Conservation (phyloP, 2,888 invertebrate species). For the Seladonia tumulorum region DNA sequence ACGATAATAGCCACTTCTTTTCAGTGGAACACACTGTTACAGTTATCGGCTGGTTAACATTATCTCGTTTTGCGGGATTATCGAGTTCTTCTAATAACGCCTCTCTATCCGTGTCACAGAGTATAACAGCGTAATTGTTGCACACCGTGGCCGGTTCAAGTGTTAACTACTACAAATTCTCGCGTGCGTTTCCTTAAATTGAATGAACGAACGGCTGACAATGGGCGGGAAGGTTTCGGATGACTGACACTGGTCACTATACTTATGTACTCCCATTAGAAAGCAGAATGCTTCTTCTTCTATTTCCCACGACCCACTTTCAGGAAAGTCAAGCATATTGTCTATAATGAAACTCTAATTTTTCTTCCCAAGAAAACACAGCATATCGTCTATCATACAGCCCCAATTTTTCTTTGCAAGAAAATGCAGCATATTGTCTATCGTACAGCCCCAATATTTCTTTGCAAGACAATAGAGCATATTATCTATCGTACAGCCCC, state of each 20-base stretch:
- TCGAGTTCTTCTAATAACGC: background rate
- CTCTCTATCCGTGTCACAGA: background rate
- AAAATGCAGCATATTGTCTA: background rate
- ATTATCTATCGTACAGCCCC: too few relatives aligned
- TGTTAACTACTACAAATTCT: conserved; percentile 32
- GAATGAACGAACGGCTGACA: conserved; percentile 5
- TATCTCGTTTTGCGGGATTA: background rate
- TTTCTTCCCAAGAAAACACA: background rate
- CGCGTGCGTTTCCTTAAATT: conserved; percentile 25
- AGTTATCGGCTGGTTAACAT: background rate
- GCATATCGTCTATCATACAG: background rate
- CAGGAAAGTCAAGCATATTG: background rate
- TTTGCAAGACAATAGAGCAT: too few relatives aligned
- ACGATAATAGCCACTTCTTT: conserved; percentile 13
- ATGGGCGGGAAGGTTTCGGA: conserved; percentile 27
- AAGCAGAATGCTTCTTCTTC: conserved; percentile 34
- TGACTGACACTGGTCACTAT: conserved; percentile 25
- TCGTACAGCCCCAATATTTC: too few relatives aligned
- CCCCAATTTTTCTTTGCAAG: background rate
- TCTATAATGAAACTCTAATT: background rate
- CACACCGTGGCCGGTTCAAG: conserved; percentile 13
- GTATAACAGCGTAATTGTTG: background rate
- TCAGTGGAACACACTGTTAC: background rate
- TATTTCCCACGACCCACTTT: conserved; percentile 29
- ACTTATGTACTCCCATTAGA: conserved; percentile 12